Evolutionary conservation across 2,888 invertebrate genomes (phyloP), one percentile per base, ranked within the genome.

Genomic region (Noctua pronuba): DNA sequence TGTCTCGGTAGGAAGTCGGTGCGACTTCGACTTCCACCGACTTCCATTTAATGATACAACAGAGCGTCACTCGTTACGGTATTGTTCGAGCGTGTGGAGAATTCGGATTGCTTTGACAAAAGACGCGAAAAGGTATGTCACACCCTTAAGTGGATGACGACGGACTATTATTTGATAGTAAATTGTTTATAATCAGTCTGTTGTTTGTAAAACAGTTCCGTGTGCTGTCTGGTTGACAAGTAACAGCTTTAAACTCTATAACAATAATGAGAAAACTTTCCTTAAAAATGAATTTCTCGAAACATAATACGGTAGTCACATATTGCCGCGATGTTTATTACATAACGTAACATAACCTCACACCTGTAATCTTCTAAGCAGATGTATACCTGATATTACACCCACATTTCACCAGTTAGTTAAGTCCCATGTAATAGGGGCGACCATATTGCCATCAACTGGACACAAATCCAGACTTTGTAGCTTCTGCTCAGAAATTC

Each of bases 91-190:
- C 88, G 77, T 83, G 84, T 44, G 77, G 31, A 52, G 84, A 88
- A 86, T 86, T 68, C 69, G 86, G 78, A 86, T 88, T 79, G 75
- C 88, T 86, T 86, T 86, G 86, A 88, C 88, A 79, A 88, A 83
- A 75, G 80, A 86, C 64, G 68, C 28, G 76, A 66, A 41, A 81
- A 52, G 74, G 69, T 72, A 86, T 71, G 64, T 75, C 49, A 72
- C 73, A 69, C 35, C 18, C 72, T 38, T 31, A 71, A 28, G 31
- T 52, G 16, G 44, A 24, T 65, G 58, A 8, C 7, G 6, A 77
- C 18, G 28, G 24, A 8, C 5, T 71, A 28, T 67, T 78, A 66
- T 66, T 83, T 41, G 49, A 28, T 31, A 66, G 64, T 78, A 31
- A 46, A 70, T 70, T 70, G 44, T 69, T 65, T 68, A 41, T 64